Conservation (phyloP, 2,888 invertebrate genomes). For the Brachynemurus nebulosus region DNA sequence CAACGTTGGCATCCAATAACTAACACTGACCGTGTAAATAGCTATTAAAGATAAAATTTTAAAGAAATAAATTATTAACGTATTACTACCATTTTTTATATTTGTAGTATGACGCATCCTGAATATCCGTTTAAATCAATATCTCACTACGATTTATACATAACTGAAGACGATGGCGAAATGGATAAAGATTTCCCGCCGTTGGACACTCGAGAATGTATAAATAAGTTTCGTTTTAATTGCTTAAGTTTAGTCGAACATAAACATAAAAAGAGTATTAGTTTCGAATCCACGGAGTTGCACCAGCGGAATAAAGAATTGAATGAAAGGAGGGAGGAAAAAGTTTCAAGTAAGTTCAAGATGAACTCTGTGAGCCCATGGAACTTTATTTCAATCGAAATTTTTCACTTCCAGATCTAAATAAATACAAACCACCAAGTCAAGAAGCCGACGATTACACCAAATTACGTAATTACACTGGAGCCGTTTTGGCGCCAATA, state of each 20-base stretch:
- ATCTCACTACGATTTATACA: slow-evolving; percentile 71
- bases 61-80: no score
- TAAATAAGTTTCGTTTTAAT: slow-evolving; percentile 85
- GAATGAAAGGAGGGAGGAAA: no score
- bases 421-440: no score
- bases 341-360: no score
- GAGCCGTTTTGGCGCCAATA: slow-evolving; percentile 72
- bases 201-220: slow-evolving; percentile 73
- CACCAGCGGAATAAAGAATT: no score
- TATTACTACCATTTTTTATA: no score
- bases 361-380: no score
- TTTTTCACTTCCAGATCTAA: no score
- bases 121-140: slow-evolving; percentile 47
- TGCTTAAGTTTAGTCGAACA: slow-evolving; percentile 79
- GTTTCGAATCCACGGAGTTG: slow-evolving; percentile 23
- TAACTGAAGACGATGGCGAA: slow-evolving; percentile 94
- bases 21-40: no score
- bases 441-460: slow-evolving; percentile 39
- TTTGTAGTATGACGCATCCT: slow-evolving; percentile 44
- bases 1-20: no score
- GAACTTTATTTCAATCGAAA: no score
- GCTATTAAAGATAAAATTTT: no score
- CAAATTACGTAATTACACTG: slow-evolving; percentile 57
- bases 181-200: slow-evolving; percentile 88
- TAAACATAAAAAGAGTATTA: slow-evolving; percentile 33